A percentile compares a stretch with the other conserved stretches of the same genome.
Conservation (phyloP, 1,140 invertebrate species). For the Zaprionus camerounensis region DNA sequence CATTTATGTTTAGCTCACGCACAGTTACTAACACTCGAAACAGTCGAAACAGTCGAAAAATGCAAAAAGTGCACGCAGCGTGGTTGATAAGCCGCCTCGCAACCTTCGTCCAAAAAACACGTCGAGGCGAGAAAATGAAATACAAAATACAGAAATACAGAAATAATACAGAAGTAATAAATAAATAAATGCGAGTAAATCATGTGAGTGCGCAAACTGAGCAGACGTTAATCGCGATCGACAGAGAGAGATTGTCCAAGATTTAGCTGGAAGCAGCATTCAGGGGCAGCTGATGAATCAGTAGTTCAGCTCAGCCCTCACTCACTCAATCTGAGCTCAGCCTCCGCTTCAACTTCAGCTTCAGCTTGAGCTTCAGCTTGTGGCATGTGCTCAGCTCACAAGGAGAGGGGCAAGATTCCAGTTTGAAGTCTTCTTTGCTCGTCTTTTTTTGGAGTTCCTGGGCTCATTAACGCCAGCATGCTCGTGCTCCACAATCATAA, state of each 20-base stretch:
- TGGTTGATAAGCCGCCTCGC: slow-evolving; percentile 24
- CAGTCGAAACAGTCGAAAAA: slow-evolving; percentile 17
- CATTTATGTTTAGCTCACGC: background rate
- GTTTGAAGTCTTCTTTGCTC: slow-evolving; percentile 14
- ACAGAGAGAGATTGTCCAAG: slow-evolving; percentile 19
- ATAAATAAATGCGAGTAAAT: slow-evolving; percentile 7
- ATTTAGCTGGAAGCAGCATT: slow-evolving; percentile 23
- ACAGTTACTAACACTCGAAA: background rate
- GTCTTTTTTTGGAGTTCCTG: background rate
- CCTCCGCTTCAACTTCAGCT: background rate
- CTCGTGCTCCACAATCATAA: slow-evolving; percentile 20
- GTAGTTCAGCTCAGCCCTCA: background rate
- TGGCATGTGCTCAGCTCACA: slow-evolving; percentile 8
- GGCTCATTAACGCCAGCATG: slow-evolving; percentile 27
- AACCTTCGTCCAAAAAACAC: slow-evolving; percentile 36
- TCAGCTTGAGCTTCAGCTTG: background rate
- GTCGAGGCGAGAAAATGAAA: slow-evolving; percentile 15
- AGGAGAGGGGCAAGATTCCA: slow-evolving; percentile 3
- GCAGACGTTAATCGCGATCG: slow-evolving; percentile 10
- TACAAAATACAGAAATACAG: slow-evolving; percentile 2
- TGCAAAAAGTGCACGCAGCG: slow-evolving; percentile 23
- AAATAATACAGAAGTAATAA: slow-evolving; percentile 19
- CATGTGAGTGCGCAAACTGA: background rate
- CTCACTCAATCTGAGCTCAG: background rate
- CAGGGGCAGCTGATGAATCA: slow-evolving; percentile 25